Percentiles rank a stretch among this genome's conserved stretches.
phyloP scores from a whole-genome alignment of 2,888 invertebrate species.

The Conus canariensis region DNA sequence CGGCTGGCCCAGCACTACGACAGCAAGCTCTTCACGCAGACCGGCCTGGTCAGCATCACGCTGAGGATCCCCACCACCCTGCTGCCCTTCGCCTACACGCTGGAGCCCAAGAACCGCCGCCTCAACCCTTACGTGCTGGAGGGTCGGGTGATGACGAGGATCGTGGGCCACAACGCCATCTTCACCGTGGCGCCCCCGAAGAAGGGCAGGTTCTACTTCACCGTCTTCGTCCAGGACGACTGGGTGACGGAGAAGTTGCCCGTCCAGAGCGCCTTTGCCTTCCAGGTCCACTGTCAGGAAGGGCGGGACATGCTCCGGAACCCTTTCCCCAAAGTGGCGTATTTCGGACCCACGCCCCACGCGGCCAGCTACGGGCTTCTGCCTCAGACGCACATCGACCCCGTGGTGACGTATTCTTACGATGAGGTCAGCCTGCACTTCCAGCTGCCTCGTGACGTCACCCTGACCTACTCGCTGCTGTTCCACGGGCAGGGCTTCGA shows the following conservation, averaged over 20 bases:
- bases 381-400: slow-evolving; percentile 70
- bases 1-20: slow-evolving; percentile 71
- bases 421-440: slow-evolving; percentile 68
- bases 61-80: slow-evolving; percentile 67
- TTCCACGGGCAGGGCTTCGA: slow-evolving; percentile 69
- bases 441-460: slow-evolving; percentile 61
- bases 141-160: slow-evolving; percentile 70
- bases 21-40: slow-evolving; percentile 69
- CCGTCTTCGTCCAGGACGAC: slow-evolving; percentile 76
- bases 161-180: slow-evolving; percentile 71
- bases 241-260: slow-evolving; percentile 52
- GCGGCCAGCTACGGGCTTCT: slow-evolving; percentile 63
- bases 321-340: slow-evolving; percentile 70
- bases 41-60: slow-evolving; percentile 71
- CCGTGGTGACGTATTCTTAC: slow-evolving; percentile 66
- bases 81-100: slow-evolving; percentile 72
- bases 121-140: slow-evolving; percentile 63
- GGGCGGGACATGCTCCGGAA: slow-evolving; percentile 65
- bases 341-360: slow-evolving; percentile 69
- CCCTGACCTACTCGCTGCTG: slow-evolving; percentile 66
- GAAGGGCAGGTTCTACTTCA: slow-evolving; percentile 78
- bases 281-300: slow-evolving; percentile 72
- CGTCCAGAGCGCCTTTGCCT: slow-evolving; percentile 68
- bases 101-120: slow-evolving; percentile 65
- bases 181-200: slow-evolving; percentile 78